Conservation (phyloP, 2,113 vertebrate species). For the Oreochromis tanganicae region DNA sequence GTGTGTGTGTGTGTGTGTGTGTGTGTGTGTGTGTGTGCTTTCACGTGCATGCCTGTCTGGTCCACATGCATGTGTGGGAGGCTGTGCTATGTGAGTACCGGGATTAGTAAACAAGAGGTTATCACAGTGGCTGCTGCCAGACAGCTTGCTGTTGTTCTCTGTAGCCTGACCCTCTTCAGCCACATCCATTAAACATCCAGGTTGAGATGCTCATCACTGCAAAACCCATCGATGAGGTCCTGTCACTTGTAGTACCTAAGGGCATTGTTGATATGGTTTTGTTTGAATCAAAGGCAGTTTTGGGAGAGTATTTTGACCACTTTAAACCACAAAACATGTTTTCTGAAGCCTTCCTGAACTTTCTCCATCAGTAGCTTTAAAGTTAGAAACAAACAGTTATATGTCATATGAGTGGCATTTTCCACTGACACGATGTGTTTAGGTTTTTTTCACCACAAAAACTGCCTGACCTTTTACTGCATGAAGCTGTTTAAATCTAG, state of each 20-base stretch:
- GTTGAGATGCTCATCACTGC: not conserved
- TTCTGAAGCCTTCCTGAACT: not conserved
- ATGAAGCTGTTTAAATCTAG: not conserved
- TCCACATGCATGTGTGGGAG: not conserved
- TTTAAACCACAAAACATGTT: not conserved
- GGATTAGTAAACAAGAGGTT: conserved; percentile 29
- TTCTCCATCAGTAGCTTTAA: not conserved
- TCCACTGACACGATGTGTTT: not conserved
- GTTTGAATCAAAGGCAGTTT: not conserved
- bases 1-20: not conserved
- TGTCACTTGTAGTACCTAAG: not conserved
- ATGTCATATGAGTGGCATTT: not conserved
- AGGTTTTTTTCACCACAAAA: not conserved
- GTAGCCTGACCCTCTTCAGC: not conserved
- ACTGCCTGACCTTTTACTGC: not conserved
- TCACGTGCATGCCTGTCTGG: not conserved
- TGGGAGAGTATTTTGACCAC: not conserved
- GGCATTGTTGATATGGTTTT: not conserved
- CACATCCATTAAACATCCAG: not conserved
- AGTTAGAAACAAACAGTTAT: not conserved
- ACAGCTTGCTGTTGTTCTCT: not conserved
- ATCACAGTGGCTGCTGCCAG: not conserved
- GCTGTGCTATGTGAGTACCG: not conserved
- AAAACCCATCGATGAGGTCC: not conserved
- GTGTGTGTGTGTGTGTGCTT: not conserved